Evolutionary conservation across 2,797 vertebrate species (phyloP).

Genomic region (Eremophila alpestris): DNA sequence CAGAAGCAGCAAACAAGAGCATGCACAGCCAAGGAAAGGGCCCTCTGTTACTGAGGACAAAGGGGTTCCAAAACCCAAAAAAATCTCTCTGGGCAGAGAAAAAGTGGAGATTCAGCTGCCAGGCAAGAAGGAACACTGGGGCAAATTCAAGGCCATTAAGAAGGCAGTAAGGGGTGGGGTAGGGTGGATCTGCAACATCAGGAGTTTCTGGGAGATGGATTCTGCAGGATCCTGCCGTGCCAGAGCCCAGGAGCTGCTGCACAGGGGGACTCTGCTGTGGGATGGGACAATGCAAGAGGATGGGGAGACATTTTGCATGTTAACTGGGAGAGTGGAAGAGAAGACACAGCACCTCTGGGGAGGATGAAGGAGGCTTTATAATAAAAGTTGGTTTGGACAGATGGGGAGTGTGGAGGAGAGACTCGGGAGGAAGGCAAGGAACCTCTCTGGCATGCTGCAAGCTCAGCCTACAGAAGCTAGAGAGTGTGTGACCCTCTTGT

Average conservation of each 20-base stretch:
- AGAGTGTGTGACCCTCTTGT: conserved; percentile 43
- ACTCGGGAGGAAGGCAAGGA: neutral
- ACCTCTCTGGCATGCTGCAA: neutral
- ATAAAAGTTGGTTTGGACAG: neutral
- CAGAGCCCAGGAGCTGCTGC: neutral
- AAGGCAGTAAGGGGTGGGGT: neutral
- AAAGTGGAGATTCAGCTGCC: neutral
- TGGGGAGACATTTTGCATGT: neutral
- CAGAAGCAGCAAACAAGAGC: neutral
- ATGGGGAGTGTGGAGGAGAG: neutral
- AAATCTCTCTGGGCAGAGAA: neutral
- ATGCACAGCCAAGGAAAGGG: neutral
- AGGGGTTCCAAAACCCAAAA: neutral
- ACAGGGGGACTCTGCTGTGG: neutral
- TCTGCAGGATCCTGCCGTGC: neutral
- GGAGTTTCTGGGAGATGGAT: neutral
- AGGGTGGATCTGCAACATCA: neutral
- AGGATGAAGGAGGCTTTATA: neutral
- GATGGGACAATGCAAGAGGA: neutral
- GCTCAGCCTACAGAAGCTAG: conserved; percentile 54
- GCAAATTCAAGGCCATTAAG: neutral
- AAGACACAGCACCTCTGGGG: neutral
- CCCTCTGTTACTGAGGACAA: neutral
- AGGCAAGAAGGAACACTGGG: neutral
- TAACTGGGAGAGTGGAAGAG: neutral